Evolutionary conservation across 2,113 vertebrate genomes (phyloP), one percentile per base, ranked within the genome.

Genomic region (Engystomops pustulosus): DNA sequence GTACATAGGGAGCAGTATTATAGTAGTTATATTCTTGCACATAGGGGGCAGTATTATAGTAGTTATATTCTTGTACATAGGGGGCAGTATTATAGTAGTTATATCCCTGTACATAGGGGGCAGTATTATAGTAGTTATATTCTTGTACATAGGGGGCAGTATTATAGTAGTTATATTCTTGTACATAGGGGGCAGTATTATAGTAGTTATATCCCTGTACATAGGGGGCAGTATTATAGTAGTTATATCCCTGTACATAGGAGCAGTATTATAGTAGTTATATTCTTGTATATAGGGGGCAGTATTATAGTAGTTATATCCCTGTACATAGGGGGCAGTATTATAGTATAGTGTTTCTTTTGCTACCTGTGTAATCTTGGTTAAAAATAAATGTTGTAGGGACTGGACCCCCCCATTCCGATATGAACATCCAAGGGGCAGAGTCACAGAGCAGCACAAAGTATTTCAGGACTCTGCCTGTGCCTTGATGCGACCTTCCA

Each of bases 161-260:
- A 32, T 65, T 32, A 17, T 65, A 65, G 60, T 32, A 32, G 60
- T 17, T 65, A 62, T 65, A 65, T 65, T 32, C 25, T 32, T 32
- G 60, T 32, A 30, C 25, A 32, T 32, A 32, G 60, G 60, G n/a
- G 6, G 60, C 60, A 65, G 27, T 32, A 65, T 32, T 32, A 32
- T 65, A 65, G 60, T 30, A 65, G 60, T 65, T 32, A 32, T 65
- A 32, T 32, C 11, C 27, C 32, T 65, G 60, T 65, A 65, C 17
- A 62, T 62, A 62, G 58, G 58, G n/a, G 15, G 58, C 58, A 62
- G 58, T 62, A 62, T 62, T 62, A 27, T 62, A 62, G 58, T 62
- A 62, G 58, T 27, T 62, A 62, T 62, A 62, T 62, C 30, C 58
- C 30, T 62, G 23, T 62, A 62, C 23, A 62, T 62, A 62, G 58